phyloP scores from a whole-genome alignment of 2,888 invertebrate species.

The Drosophila vallismaia region DNA sequence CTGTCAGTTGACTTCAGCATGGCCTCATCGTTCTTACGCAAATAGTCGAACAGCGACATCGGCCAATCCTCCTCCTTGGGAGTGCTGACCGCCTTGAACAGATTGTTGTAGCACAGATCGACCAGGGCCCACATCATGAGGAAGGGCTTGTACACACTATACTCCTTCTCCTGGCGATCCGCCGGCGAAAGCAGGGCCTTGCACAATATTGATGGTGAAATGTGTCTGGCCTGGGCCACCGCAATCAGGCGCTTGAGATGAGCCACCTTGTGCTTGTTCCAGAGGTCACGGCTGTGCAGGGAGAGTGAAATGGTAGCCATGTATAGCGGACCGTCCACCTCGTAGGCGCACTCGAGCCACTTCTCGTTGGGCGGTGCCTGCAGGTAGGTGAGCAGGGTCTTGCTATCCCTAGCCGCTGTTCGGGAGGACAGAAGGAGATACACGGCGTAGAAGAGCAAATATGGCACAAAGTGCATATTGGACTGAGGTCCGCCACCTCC shows the following conservation, averaged over 20 bases:
- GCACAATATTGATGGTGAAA: constrained; percentile 85
- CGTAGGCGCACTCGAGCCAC: constrained; percentile 92
- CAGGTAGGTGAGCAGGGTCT: constrained; percentile 89
- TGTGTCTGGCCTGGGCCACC: constrained; percentile 91
- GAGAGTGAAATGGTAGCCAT: constrained; percentile 92
- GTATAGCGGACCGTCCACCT: constrained; percentile 96
- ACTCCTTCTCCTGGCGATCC: constrained; percentile 87
- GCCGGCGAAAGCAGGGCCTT: constrained; percentile 84
- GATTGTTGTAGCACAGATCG: constrained; percentile 92
- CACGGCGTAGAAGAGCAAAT: constrained; percentile 96
- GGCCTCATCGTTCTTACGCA: constrained; percentile 96
- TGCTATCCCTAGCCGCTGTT: constrained; percentile 90
- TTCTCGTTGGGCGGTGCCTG: constrained; percentile 86
- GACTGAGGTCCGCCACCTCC: constrained; percentile 98
- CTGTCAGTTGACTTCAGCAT: constrained; percentile 94
- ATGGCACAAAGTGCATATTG: constrained; percentile 98
- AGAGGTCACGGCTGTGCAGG: constrained; percentile 90
- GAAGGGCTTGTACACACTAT: constrained; percentile 92
- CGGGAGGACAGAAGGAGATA: constrained; percentile 96
- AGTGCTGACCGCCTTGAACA: constrained; percentile 93
- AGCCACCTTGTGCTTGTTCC: constrained; percentile 89
- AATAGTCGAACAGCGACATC: constrained; percentile 94
- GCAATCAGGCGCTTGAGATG: constrained; percentile 91
- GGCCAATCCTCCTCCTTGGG: constrained; percentile 95
- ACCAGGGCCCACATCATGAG: constrained; percentile 93